phyloP scores from a whole-genome alignment of 2,113 vertebrate species.

The Riparia riparia region DNA sequence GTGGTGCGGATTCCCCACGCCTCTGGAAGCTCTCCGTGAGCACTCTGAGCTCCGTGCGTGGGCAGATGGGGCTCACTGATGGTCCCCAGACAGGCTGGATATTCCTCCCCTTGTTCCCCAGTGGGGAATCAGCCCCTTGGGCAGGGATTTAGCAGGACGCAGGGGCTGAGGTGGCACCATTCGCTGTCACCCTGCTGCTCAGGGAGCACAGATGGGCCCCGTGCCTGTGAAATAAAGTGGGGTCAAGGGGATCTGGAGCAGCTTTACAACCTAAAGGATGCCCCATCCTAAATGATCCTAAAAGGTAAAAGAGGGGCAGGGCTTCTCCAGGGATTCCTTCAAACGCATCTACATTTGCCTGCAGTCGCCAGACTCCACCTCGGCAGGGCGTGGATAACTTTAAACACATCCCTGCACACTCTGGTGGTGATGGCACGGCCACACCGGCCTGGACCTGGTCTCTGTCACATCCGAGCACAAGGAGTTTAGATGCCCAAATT shows the following conservation, averaged over 20 bases:
- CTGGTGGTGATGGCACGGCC: not conserved
- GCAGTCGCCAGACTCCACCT: not conserved
- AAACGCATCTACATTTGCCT: fast-evolving
- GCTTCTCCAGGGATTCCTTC: not conserved
- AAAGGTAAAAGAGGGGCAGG: not conserved
- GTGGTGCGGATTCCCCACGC: fast-evolving
- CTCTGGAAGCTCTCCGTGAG: not conserved
- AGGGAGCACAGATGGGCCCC: fast-evolving
- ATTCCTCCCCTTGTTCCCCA: not conserved
- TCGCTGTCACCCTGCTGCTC: not conserved
- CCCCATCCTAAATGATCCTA: not conserved
- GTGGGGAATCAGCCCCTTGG: not conserved
- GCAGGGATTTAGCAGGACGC: not conserved
- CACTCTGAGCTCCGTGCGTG: not conserved
- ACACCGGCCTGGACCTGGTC: fast-evolving
- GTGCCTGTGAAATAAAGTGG: not conserved
- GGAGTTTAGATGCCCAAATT: not conserved
- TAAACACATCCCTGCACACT: not conserved
- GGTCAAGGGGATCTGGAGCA: not conserved
- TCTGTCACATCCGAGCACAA: not conserved
- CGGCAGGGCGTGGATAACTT: not conserved
- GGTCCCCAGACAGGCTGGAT: not conserved
- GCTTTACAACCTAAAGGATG: fast-evolving
- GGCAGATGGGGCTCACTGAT: not conserved
- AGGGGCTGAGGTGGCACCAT: fast-evolving